Base-by-base conservation (phyloP, 2,113 vertebrate genomes). In the Gobius niger region DNA sequence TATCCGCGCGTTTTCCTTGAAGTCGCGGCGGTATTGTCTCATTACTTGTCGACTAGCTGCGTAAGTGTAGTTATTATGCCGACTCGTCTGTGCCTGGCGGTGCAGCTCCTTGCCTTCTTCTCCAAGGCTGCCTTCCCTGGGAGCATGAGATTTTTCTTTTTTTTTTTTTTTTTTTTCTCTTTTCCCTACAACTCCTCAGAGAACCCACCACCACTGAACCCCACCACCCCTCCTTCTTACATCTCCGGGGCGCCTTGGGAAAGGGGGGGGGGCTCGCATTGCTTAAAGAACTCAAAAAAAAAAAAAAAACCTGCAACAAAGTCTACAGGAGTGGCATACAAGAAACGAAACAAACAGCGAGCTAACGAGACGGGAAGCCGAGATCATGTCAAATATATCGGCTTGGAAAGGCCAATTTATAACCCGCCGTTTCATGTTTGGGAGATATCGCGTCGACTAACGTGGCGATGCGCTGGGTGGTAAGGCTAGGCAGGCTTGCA, bases 161-260 rank as follows among this genome's bases (percentile, higher is more conserved):
- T 47, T 4, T 9, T 53, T 87, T 24, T 54, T 54, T 54, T 93
- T 92, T 89, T 34, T 34, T 24, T 3, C 3, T 1, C 24, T 34
- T n/a, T n/a, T 85, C 86, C 90, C 90, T 90, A 91, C 92, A 92
- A 92, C 88, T 90, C 92, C 92, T 88, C 86, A 50, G 93, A 93
- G 93, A 91, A 54, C 52, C 52, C 10, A 53, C 11, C 52, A 53
- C 19, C 53, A 34, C 53, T 19, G 19, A 56, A 18, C 53, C 19
- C 19, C 7, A 8, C 18, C 59, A 78, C 77, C 81, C 83, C 80
- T 80, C 92, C 84, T 19, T 54, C 24, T 54, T 54, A 93, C 91
- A 93, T 93, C 89, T 93, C 82, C 63, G 71, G 88, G 81, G 88
- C 80, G 92, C 91, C 91, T 91, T 81, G 92, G 93, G 93, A 93